A percentile compares a stretch with the other conserved stretches of the same genome.
phyloP scores from a whole-genome alignment of 2,113 vertebrate genomes.

The Microtus oregoni region DNA sequence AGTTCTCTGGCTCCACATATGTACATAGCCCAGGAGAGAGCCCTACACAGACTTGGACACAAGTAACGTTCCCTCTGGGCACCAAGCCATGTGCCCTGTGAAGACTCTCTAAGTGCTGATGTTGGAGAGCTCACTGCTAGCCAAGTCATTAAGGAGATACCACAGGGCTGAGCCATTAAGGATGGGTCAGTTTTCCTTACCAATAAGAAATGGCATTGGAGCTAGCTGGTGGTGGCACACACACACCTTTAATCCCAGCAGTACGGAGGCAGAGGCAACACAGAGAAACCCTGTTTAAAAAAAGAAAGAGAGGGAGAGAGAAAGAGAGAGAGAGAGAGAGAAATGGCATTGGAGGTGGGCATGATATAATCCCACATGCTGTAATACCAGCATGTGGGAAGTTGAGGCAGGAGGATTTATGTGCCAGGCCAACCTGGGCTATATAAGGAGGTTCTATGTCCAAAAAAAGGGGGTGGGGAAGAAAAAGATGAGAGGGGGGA shows the following conservation, averaged over 20 bases:
- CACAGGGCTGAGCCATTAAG: neutral
- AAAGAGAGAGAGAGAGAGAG: too few species aligned
- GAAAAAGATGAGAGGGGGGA: too few species aligned
- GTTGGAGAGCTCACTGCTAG: neutral
- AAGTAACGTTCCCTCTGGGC: neutral
- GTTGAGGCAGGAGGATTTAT: neutral
- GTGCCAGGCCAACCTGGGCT: neutral
- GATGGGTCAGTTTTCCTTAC: neutral
- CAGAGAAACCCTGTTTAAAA: neutral
- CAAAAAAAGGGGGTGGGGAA: neutral
- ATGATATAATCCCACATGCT: neutral
- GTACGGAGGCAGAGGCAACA: neutral
- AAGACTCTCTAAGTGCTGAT: neutral
- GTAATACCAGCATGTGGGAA: neutral
- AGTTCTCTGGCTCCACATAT: constrained; percentile 1
- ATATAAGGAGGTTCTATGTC: neutral
- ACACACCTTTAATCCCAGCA: neutral
- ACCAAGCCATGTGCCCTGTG: neutral
- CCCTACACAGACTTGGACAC: neutral
- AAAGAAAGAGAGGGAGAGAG: too few species aligned
- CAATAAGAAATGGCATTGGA: neutral
- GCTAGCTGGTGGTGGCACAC: neutral
- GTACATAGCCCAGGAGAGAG: neutral
- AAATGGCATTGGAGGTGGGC: too few species aligned
- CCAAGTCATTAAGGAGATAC: neutral